Evolutionary conservation across 2,113 vertebrate genomes (phyloP), one percentile per base, ranked within the genome.

Genomic region (Protomyctophum bolini): DNA sequence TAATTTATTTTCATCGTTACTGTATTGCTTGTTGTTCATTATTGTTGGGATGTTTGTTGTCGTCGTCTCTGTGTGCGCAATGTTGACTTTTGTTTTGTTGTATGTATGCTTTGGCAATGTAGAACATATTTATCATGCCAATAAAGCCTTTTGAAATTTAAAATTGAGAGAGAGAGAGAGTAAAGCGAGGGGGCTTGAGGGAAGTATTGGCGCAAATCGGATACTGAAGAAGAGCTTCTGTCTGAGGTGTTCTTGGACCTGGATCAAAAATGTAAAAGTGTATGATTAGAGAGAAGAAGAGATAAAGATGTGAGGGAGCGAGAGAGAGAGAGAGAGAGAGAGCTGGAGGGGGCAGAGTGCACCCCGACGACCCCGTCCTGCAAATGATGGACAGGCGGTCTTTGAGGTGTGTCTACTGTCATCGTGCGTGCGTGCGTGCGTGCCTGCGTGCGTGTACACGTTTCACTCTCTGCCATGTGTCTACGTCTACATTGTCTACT

Each of bases 331-430:
- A 0, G 10, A 50, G 7, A 58, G 11, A 10, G 12, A 65, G 9
- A 47, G 68, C 10, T 50, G 6, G 12, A 21, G 6, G 45, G n/a
- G n/a, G 12, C n/a, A 48, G 45, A 68, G 10, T 14, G 28, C 54
- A 56, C 11, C 54, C 15, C n/a, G n/a, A n/a, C n/a, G n/a, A n/a
- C 12, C 15, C 15, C 8, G 54, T 56, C 8, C 54, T 14, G 54
- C 4, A 56, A 12, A 15, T 56, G 54, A 14, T 56, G 54, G 54
- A 56, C 54, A 56, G 54, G n/a, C 3, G 7, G 54, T 8, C 71
- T 82, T 74, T 77, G 75, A 82, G 64, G 63, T 57, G 48, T 58
- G 63, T 62, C 72, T 11, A 6, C 33, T 41, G 2, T 41, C 33
- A 41, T 3, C 33, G 33, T 6, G 33, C 33, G 5, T 6, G 33